Evolutionary conservation across 2,113 vertebrate species (phyloP), one percentile per base, ranked within the genome.

Genomic region (Saguinus midas): DNA sequence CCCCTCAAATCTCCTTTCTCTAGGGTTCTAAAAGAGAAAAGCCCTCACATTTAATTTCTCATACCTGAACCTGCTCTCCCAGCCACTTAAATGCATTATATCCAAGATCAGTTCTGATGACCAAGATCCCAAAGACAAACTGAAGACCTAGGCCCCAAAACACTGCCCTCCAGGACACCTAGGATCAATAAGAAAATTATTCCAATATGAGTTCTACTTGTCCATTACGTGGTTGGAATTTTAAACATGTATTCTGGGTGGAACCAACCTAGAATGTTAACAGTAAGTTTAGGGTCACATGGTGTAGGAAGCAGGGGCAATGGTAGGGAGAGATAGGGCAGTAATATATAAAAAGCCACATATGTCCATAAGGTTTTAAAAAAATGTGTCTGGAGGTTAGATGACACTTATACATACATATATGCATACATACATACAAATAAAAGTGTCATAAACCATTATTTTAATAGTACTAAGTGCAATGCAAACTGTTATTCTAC

Each of bases 21-120:
- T 45, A 7, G 10, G 2, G 4, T 58, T 84, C 20, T 73, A 21
- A 91, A 89, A 89, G 57, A 81, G 17, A 20, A 55, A 20, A 96
- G 29, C 10, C 20, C 17, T 90, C 68, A 29, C 40, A 37, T 80
- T 81, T 32, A 64, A 0, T 64, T 82, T 90, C 80, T 89, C 75
- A 40, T 99, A 99, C 99, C 99, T 99, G 99, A 90, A 99, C 90
- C 98, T 99, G 99, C 23, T 97, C 29, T 97, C 99, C 99, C 91
- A 99, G 98, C 99, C 99, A 99, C 1, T 98, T 61, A 86, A 99
- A 99, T 43, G 99, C 99, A 66, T 97, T 76, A 73, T 98, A 96
- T 61, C 99, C 99, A 4, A 99, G 99, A 6, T 99, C 79, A 1
- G 99, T 99, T 97, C 99, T 99, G 96, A 99, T 99, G 58, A 99